These are phyloP conservation scores for Hypomesus transpacificus DNA, from an alignment of 2,113 vertebrate species.

Conservation along the genomic window DNA sequence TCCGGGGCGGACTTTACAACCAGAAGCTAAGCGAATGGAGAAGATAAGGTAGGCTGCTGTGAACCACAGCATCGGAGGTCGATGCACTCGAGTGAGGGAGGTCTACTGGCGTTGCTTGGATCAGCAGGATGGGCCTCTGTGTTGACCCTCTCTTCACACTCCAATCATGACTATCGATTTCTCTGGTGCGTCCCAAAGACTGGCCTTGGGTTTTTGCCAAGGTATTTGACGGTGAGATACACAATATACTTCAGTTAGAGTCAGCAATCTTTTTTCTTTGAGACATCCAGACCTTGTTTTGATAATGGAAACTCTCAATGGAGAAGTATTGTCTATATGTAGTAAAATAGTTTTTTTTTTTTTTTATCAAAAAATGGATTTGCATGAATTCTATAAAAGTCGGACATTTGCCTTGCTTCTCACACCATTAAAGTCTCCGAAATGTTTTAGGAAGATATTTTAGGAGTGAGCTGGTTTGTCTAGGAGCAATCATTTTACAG, in stretches of 20 bases:
- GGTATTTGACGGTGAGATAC: background rate
- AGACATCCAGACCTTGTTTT: too few relatives aligned
- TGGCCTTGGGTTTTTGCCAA: background rate
- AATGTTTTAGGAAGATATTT: too few relatives aligned
- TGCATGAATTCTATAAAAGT: too few relatives aligned
- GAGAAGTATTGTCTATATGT: too few relatives aligned
- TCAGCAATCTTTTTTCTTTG: too few relatives aligned
- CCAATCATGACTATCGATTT: slow-evolving; percentile 19
- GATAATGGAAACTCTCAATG: too few relatives aligned
- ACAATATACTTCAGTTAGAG: too few relatives aligned
- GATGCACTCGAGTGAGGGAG: slow-evolving; percentile 5
- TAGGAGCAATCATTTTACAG: background rate
- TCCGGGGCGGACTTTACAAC: background rate
- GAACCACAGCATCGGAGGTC: background rate
- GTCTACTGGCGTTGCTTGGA: slow-evolving; percentile 15
- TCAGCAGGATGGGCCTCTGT: slow-evolving; percentile 25
- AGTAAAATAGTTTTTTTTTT: too few relatives aligned
- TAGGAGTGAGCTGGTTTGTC: background rate
- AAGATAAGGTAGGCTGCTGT: background rate
- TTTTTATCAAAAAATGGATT: too few relatives aligned
- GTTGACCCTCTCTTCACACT: slow-evolving; percentile 15
- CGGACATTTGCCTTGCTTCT: too few relatives aligned
- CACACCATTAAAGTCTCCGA: too few relatives aligned
- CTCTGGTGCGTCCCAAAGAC: background rate
- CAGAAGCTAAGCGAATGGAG: background rate